Conservation (phyloP, 2,888 invertebrate species). For the Apodemia mormo region DNA sequence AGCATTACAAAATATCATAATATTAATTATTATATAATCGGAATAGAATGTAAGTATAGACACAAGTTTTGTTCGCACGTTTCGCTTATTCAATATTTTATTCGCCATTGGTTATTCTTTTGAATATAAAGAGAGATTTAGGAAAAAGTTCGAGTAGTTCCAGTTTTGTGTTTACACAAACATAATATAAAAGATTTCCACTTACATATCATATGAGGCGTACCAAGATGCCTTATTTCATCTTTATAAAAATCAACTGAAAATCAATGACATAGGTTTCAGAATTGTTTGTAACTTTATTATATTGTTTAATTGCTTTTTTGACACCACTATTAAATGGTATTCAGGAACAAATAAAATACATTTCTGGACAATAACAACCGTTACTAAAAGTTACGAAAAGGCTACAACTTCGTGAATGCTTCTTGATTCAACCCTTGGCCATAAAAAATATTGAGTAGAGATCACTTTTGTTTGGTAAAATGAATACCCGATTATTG, state of each 20-base stretch:
- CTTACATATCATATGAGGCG: constrained; percentile 21
- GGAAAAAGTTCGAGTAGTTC: constrained; percentile 31
- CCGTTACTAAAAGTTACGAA: constrained; percentile 31
- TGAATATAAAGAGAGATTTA: constrained; percentile 30
- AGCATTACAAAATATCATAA: not conserved
- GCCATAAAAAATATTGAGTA: constrained; percentile 34
- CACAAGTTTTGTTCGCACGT: constrained; percentile 18
- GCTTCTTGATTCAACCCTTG: constrained; percentile 34
- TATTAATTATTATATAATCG: not conserved
- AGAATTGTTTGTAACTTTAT: constrained; percentile 23
- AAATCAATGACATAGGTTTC: constrained; percentile 21
- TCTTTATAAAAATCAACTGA: constrained; percentile 24
- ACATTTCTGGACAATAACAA: constrained; percentile 31
- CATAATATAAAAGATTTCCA: constrained; percentile 28
- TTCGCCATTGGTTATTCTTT: constrained; percentile 25
- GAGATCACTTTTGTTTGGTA: constrained; percentile 30
- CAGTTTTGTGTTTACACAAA: constrained; percentile 33
- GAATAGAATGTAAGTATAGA: not conserved
- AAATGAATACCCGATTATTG: constrained; percentile 20
- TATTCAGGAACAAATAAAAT: constrained; percentile 32
- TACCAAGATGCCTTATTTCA: constrained; percentile 26
- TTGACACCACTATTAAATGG: constrained; percentile 29
- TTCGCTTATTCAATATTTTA: constrained; percentile 22
- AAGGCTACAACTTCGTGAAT: constrained; percentile 36
- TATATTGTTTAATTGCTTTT: constrained; percentile 29